A percentile compares a stretch with the other conserved stretches of the same genome.
Evolutionary conservation across 1,140 invertebrate genomes (phyloP).

Genomic region (Mactra quadrangularis): DNA sequence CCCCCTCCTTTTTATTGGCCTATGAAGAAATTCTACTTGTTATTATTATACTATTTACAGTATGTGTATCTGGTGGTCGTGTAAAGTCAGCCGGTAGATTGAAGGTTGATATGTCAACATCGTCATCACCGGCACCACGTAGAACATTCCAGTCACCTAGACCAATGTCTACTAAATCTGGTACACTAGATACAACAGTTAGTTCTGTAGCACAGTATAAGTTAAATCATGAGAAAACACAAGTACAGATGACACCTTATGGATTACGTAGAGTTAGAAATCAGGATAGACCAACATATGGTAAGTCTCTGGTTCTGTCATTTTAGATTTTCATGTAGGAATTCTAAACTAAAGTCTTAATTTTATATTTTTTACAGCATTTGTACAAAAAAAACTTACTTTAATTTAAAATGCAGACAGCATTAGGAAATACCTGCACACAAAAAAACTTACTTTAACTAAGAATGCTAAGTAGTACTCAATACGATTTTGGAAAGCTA

Average conservation of each 20-base stretch:
- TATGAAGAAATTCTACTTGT: too few species aligned
- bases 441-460: too few species aligned
- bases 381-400: too few species aligned
- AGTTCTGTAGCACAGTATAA: conserved; percentile 52
- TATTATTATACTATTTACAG: conserved; percentile 25
- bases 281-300: conserved; percentile 56
- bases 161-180: conserved; percentile 23
- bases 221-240: conserved; percentile 47
- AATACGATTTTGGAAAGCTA: too few species aligned
- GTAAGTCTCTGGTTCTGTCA: too few species aligned
- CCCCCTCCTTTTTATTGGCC: too few species aligned
- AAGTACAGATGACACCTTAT: conserved; percentile 61
- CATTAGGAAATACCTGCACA: too few species aligned
- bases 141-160: conserved; percentile 40
- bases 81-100: conserved; percentile 48
- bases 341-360: too few species aligned
- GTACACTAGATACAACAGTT: neutral
- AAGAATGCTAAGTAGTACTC: too few species aligned
- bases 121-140: neutral
- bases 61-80: conserved; percentile 50
- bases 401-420: too few species aligned
- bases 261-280: conserved; percentile 55
- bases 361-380: too few species aligned
- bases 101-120: conserved; percentile 18
- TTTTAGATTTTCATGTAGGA: too few species aligned